Percentiles rank a stretch among this genome's conserved stretches.
Conservation (phyloP, 2,888 invertebrate genomes). For the Agapostemon virescens region DNA sequence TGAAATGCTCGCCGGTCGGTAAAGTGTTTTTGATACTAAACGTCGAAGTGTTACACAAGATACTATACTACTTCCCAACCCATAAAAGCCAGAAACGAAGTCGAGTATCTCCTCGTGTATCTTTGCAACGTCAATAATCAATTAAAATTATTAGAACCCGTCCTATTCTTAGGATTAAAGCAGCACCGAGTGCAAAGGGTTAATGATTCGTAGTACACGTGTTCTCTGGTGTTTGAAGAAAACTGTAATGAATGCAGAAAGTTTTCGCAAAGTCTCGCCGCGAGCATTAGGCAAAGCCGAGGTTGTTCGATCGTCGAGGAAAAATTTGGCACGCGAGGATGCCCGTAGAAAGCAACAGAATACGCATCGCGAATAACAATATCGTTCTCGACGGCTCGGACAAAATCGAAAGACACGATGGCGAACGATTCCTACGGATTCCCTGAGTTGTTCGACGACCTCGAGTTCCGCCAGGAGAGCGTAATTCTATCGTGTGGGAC, state of each 20-base stretch:
- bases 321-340: constrained; percentile 41
- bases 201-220: no score
- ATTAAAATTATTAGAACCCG: no score
- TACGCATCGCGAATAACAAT: constrained; percentile 37
- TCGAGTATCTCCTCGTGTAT: no score
- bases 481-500: constrained; percentile 58
- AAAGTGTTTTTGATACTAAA: no score
- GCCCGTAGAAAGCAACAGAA: constrained; percentile 34
- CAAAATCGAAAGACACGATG: constrained; percentile 37
- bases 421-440: constrained; percentile 39
- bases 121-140: no score
- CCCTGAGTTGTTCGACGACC: constrained; percentile 34
- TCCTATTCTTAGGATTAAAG: no score
- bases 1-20: no score
- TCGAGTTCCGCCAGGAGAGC: constrained; percentile 35
- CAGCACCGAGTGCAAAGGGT: no score
- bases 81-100: no score
- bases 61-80: no score
- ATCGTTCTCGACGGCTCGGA: constrained; percentile 37
- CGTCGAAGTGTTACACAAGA: no score
- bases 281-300: background rate
- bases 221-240: no score
- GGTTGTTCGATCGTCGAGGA: background rate
- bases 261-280: background rate
- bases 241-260: background rate